These are phyloP conservation scores for Catostomus latipinnis DNA, from an alignment of 2,797 vertebrate species.

Conservation along the genomic window DNA sequence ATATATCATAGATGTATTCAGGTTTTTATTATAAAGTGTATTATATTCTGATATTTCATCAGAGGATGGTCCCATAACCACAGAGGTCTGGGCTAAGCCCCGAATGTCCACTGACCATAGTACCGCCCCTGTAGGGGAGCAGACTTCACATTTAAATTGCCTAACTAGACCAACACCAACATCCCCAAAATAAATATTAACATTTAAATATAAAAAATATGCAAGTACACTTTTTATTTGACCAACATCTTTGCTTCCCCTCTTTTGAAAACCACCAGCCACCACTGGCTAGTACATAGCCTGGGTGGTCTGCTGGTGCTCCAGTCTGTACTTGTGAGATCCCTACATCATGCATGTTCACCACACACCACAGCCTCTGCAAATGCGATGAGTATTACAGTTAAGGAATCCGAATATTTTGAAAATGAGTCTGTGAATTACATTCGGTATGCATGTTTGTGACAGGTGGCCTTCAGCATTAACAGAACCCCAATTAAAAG, in stretches of 20 bases:
- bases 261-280: slow-evolving; percentile 29
- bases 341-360: slow-evolving; percentile 28
- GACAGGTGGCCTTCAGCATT: slow-evolving; percentile 80
- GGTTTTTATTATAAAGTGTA: too few relatives aligned
- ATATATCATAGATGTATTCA: too few relatives aligned
- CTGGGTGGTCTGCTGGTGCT: slow-evolving; percentile 31
- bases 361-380: slow-evolving; percentile 31
- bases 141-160: too few relatives aligned
- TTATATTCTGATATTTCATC: too few relatives aligned
- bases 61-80: too few relatives aligned
- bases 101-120: too few relatives aligned
- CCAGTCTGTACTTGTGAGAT: slow-evolving; percentile 18
- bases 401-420: slow-evolving; percentile 53
- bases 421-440: slow-evolving; percentile 55
- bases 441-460: slow-evolving; percentile 51
- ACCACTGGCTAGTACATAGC: slow-evolving; percentile 24
- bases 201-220: slow-evolving; percentile 7
- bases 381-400: slow-evolving; percentile 46
- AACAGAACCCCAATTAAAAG: slow-evolving; percentile 60
- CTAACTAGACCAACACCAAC: too few relatives aligned
- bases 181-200: too few relatives aligned
- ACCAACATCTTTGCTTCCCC: too few relatives aligned
- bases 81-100: too few relatives aligned
- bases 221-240: too few relatives aligned
- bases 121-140: too few relatives aligned